Evolutionary conservation across 2,113 vertebrate genomes (phyloP).

Genomic region (Melierax canorus): DNA sequence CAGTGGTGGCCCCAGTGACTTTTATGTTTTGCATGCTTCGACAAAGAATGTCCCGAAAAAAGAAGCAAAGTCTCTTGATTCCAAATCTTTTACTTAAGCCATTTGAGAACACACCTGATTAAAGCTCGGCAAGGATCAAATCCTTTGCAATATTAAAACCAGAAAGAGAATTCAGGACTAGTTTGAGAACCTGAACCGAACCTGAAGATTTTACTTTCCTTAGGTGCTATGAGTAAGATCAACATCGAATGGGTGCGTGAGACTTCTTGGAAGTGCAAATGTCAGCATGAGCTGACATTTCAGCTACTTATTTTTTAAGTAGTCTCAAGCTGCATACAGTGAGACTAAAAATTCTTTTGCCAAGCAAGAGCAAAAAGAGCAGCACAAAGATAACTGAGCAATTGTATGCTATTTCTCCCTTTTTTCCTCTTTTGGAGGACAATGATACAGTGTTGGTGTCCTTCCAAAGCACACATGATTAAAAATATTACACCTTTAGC

Average conservation of each 20-base stretch:
- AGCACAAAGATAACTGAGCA: neutral
- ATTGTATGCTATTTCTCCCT: neutral
- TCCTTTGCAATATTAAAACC: neutral
- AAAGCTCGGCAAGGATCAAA: neutral
- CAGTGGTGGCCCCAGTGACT: rapidly evolving
- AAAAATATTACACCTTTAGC: neutral
- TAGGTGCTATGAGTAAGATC: neutral
- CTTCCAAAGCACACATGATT: neutral
- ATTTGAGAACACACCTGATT: neutral
- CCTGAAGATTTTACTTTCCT: neutral
- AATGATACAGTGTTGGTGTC: neutral
- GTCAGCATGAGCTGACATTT: neutral
- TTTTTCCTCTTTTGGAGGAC: neutral
- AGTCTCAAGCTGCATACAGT: neutral
- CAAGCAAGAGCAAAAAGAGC: neutral
- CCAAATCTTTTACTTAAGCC: neutral
- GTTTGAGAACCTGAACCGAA: neutral
- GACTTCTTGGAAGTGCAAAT: neutral
- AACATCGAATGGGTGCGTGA: neutral
- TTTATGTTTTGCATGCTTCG: neutral
- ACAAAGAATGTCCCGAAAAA: neutral
- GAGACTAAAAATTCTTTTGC: neutral
- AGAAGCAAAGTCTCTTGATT: neutral
- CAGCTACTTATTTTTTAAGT: neutral
- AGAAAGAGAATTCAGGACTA: neutral